Conservation (phyloP, 92 coral and sea anemone species). For the Parazoanthus atlanticus region DNA sequence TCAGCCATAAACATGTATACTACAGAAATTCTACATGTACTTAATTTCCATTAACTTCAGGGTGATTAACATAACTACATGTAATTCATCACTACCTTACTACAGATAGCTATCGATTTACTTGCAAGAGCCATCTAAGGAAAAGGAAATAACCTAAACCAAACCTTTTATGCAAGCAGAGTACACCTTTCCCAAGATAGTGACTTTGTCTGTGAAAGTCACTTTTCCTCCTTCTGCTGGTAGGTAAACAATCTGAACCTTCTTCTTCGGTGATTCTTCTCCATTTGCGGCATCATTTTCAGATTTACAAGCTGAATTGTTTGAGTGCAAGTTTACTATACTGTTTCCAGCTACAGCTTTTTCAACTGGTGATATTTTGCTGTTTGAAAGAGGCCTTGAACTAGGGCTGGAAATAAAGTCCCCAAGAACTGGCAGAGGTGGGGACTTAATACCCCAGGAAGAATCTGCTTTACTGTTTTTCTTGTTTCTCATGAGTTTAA, state of each 20-base stretch:
- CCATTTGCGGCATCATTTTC: not conserved
- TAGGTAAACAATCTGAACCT: conserved; percentile 1
- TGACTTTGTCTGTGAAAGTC: conserved; percentile 54
- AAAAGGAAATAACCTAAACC: conserved; percentile 1
- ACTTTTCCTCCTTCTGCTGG: conserved; percentile 60
- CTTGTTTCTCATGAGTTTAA: conserved; percentile 71
- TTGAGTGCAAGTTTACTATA: not conserved
- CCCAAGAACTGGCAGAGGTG: conserved; percentile 70
- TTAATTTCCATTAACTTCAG: too few species aligned
- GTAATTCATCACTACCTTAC: too few species aligned
- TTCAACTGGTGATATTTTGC: conserved; percentile 45
- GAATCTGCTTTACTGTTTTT: conserved; percentile 62
- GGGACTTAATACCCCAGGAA: conserved; percentile 70
- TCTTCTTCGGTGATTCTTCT: not conserved
- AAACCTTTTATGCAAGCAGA: conserved; percentile 71
- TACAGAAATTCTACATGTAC: too few species aligned
- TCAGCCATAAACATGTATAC: too few species aligned
- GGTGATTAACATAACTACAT: too few species aligned
- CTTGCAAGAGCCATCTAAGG: not conserved
- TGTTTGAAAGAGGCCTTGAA: not conserved
- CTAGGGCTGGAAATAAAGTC: conserved; percentile 59
- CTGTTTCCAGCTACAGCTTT: conserved; percentile 22
- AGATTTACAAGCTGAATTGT: conserved; percentile 13
- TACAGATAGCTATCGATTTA: too few species aligned
- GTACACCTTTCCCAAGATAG: conserved; percentile 64